These are phyloP conservation scores for Apis mellifera DNA, from an alignment of 1,140 invertebrate genomes.

Conservation along the genomic window Amel_HAv3.1 CM009937.2:2717501-2718000, in stretches of 20 bases:
- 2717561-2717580: background rate
- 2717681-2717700: background rate
- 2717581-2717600: background rate
- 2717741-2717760: background rate
- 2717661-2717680: constrained; percentile 24
- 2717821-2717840: too few relatives aligned
- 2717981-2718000: constrained; percentile 81
- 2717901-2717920: constrained; percentile 65
- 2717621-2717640: background rate
- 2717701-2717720: too few relatives aligned
- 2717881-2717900: constrained; percentile 22
- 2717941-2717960: constrained; percentile 69
- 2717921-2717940: constrained; percentile 65
- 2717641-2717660: background rate
- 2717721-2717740: too few relatives aligned
- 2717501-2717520: background rate
- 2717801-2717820: too few relatives aligned
- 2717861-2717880: too few relatives aligned
- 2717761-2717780: too few relatives aligned
- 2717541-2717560: too few relatives aligned
- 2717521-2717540: background rate
- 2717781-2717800: too few relatives aligned
- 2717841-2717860: too few relatives aligned
- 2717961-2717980: constrained; percentile 77
- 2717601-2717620: background rate